Evolutionary conservation across 2,888 invertebrate genomes (phyloP).

Genomic region (Diarsia brunnea): DNA sequence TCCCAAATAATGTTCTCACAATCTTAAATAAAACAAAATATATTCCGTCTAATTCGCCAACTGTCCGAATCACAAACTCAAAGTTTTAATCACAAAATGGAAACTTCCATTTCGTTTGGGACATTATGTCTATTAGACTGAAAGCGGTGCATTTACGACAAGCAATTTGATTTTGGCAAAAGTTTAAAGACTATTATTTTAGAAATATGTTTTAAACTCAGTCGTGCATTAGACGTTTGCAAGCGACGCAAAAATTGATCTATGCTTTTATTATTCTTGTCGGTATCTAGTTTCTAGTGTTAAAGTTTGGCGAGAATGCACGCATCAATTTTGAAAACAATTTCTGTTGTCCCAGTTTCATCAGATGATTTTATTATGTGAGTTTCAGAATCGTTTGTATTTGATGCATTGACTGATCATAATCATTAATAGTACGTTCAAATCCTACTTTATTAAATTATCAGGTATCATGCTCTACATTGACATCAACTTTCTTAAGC

Average conservation of each 20-base stretch:
- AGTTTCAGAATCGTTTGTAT: neutral
- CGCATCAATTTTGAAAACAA: conserved; percentile 16
- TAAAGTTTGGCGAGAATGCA: conserved; percentile 20
- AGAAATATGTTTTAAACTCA: conserved; percentile 27
- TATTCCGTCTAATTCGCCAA: conserved; percentile 57
- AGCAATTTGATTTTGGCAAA: conserved; percentile 45
- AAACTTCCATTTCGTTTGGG: conserved; percentile 61
- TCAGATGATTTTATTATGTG: neutral
- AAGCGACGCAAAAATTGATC: conserved; percentile 29
- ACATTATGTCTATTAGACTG: conserved; percentile 62
- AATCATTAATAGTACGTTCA: neutral
- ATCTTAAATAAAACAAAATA: conserved; percentile 40
- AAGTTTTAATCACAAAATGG: conserved; percentile 69
- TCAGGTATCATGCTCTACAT: neutral
- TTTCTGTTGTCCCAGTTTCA: neutral
- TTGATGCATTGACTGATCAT: neutral
- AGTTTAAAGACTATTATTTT: conserved; percentile 26
- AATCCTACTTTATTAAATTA: neutral
- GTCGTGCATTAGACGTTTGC: conserved; percentile 7
- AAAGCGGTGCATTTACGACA: conserved; percentile 44
- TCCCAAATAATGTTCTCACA: neutral
- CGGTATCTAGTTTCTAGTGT: conserved; percentile 18
- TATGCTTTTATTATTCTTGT: conserved; percentile 30
- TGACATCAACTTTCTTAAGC: neutral
- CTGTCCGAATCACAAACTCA: conserved; percentile 57